Conservation (phyloP, 1,140 invertebrate genomes). For the Zophobas atratus region DNA sequence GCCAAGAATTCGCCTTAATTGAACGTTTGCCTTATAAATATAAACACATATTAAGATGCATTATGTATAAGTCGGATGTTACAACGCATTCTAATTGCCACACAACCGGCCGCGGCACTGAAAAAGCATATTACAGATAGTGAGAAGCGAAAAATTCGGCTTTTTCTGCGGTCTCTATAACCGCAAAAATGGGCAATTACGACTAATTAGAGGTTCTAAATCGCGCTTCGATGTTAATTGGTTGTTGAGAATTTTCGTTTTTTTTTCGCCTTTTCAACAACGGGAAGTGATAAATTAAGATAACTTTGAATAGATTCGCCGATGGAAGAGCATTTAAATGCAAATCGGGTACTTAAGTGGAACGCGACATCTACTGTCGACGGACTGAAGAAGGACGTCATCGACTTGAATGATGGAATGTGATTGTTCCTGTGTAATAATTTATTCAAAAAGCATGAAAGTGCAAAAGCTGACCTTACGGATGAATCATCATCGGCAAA, state of each 20-base stretch:
- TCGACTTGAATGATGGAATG: not conserved
- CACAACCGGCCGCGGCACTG: not conserved
- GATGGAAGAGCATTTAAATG: slow-evolving; percentile 24
- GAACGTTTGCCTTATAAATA: slow-evolving; percentile 47
- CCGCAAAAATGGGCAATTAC: slow-evolving; percentile 11
- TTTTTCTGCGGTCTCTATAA: not conserved
- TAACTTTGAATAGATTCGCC: slow-evolving; percentile 29
- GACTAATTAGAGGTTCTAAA: slow-evolving; percentile 27
- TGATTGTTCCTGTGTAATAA: no score
- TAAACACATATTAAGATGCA: slow-evolving; percentile 48
- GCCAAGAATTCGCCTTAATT: slow-evolving; percentile 44
- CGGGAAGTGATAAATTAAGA: slow-evolving; percentile 39
- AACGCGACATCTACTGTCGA: slow-evolving; percentile 7
- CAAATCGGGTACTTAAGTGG: slow-evolving; percentile 20
- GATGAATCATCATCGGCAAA: no score
- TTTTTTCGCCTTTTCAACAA: slow-evolving; percentile 5
- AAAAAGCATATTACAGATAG: not conserved
- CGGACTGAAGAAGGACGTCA: slow-evolving; percentile 5
- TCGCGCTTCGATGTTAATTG: slow-evolving; percentile 13
- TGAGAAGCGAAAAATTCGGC: not conserved
- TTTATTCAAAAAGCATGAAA: no score
- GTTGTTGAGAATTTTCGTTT: not conserved
- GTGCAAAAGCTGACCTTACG: no score
- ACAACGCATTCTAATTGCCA: slow-evolving; percentile 45
- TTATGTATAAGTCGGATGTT: slow-evolving; percentile 43